phyloP scores from a whole-genome alignment of 2,888 invertebrate species.

The Spisula subtruncata region DNA sequence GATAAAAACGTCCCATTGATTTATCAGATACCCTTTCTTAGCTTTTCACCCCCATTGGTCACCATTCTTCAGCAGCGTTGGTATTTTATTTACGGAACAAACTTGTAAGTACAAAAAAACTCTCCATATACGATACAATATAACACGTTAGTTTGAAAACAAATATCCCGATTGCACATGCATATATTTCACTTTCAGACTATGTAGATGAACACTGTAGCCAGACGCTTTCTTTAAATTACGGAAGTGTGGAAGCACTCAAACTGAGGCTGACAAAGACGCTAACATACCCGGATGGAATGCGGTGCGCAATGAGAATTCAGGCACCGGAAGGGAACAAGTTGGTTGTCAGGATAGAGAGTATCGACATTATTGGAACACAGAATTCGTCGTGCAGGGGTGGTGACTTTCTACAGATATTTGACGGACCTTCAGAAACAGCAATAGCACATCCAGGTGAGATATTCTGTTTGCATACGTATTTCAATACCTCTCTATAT shows the following conservation, averaged over 20 bases:
- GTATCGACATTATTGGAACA: conserved; percentile 55
- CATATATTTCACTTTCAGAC: conserved; percentile 54
- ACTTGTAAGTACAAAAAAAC: no score
- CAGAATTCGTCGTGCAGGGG: conserved; percentile 55
- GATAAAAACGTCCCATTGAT: no score
- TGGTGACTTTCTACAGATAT: conserved; percentile 66
- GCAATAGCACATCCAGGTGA: conserved; percentile 56
- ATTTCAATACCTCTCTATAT: no score
- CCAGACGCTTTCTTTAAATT: conserved; percentile 68
- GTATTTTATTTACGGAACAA: no score
- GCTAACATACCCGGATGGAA: conserved; percentile 63
- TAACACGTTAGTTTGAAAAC: background rate
- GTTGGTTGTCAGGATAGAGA: conserved; percentile 55
- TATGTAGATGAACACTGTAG: conserved; percentile 70
- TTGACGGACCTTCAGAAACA: conserved; percentile 60
- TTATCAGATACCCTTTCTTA: no score
- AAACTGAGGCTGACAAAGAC: conserved; percentile 57
- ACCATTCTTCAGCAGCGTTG: no score
- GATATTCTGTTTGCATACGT: no score
- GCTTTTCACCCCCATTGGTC: no score
- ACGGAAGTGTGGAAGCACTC: conserved; percentile 64
- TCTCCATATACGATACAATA: no score
- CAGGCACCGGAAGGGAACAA: conserved; percentile 69
- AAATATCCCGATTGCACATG: background rate
- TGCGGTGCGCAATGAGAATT: conserved; percentile 69